A percentile compares a stretch with the other conserved stretches of the same genome.
Evolutionary conservation across 2,888 invertebrate genomes (phyloP).

Genomic region (Cryptocephalus primarius): DNA sequence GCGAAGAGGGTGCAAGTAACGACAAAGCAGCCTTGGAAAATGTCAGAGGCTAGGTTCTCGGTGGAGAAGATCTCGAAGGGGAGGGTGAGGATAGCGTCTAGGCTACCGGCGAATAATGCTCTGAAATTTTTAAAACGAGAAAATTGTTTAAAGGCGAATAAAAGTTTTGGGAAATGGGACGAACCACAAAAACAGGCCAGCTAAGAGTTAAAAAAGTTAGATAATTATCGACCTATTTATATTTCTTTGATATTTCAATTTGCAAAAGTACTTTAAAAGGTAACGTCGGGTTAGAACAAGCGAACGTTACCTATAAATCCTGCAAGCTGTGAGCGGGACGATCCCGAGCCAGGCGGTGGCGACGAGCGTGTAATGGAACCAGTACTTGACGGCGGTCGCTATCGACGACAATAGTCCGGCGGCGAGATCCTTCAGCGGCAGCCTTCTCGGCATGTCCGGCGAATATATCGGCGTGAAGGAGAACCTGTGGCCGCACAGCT

Average conservation of each 20-base stretch:
- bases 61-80: slow-evolving; percentile 88
- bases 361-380: slow-evolving; percentile 95
- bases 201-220: too few relatives aligned
- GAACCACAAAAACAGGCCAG: not conserved
- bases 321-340: slow-evolving; percentile 91
- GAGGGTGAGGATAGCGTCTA: slow-evolving; percentile 75
- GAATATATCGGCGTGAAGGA: slow-evolving; percentile 98
- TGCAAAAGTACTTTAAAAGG: too few relatives aligned
- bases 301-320: slow-evolving; percentile 65
- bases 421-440: slow-evolving; percentile 87
- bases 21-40: slow-evolving; percentile 93
- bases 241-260: too few relatives aligned
- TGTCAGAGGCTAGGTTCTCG: slow-evolving; percentile 86
- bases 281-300: not conserved
- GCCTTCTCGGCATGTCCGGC: slow-evolving; percentile 98
- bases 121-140: slow-evolving; percentile 38
- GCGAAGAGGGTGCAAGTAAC: slow-evolving; percentile 92
- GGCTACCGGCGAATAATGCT: slow-evolving; percentile 81
- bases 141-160: not conserved
- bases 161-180: not conserved
- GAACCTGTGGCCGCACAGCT: slow-evolving; percentile 93
- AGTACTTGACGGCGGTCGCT: slow-evolving; percentile 86
- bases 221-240: too few relatives aligned
- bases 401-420: slow-evolving; percentile 84
- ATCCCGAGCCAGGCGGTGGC: slow-evolving; percentile 96